Base-by-base conservation (phyloP, 2,797 vertebrate species). In the Anableps anableps region DNA sequence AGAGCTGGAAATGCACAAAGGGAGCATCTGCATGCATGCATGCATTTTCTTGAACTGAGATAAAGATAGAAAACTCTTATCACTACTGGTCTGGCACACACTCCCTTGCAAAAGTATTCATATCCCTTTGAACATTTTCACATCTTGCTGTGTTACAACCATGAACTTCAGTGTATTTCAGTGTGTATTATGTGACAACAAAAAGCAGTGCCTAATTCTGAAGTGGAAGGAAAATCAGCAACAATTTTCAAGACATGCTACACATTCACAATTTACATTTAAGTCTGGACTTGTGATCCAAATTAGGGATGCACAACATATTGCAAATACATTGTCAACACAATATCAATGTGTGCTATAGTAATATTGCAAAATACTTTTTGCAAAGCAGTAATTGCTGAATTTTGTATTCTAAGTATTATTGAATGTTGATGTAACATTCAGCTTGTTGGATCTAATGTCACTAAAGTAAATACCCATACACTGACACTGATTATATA, bases 1-100 rank as follows among this genome's bases (percentile, higher is more conserved):
- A 81, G 34, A 85, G 75, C 34, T 70, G 50, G 58, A 76, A 68
- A 51, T 31, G 70, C 47, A 82, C 45, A 85, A 80, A 79, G 73
- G 41, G 70, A 80, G 58, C 34, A 64, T 72, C 75, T 80, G 43
- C 13, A 53, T 75, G 45, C 31, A 53, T 75, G 45, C 31, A 72
- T 43, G 8, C 48, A 17, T 53, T 71, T 53, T 81, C 19, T 76
- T 78, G 31, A 77, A 71, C 68, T 29, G 4, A 74, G 21, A 77
- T 38, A 76, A 79, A 80, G 31, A 68, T 38, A 41, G 55, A 29
- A 79, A 79, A 70, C 58, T n/a, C n/a, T 43, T 48, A 36, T 36
- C 11, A 51, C 74, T 70, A 41, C 26, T n/a, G 10, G 60, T 68
- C 75, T 75, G 70, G 79, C 79, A 87, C 76, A 74, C 73, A 21